Base-by-base conservation (phyloP, 2,113 vertebrate genomes). In the Cichladusa arquata region DNA sequence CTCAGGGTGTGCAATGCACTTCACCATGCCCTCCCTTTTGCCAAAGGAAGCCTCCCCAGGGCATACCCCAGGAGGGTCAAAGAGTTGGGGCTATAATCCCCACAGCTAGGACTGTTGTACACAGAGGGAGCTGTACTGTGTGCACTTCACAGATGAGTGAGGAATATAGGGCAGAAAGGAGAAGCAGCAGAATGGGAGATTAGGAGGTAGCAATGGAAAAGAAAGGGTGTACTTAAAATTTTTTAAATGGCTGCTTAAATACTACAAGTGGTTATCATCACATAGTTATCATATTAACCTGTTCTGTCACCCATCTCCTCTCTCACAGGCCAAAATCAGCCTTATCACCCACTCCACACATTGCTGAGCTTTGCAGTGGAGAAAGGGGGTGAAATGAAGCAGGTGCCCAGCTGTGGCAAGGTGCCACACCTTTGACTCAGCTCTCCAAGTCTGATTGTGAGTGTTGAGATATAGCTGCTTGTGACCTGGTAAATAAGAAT, bases 21-120 rank as follows among this genome's bases (percentile, higher is more conserved):
- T 50, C 9, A 4, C 31, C 0, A 0, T 1, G 14, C 3, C 6
- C 40, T 87, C 17, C 18, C 45, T 38, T 1, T 14, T 6, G 0
- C n/a, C 2, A 4, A 60, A 34, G 7, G 40, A 53, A 70, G 8
- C n/a, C 1, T 4, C 5, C 13, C 16, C 0, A 0, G 19, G 28
- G 19, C 65, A 23, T 16, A 42, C 6, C 44, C 14, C 26, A 5
- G 23, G 11, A 20, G 19, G 15, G 4, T 28, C 0, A 0, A 5
- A 3, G n/a, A 48, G 12, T 1, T 42, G 29, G 28, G n/a, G 6
- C 9, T 8, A 36, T 66, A 40, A 69, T 22, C 22, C 14, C 44
- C 62, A 20, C 8, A 36, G 13, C 40, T 57, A 20, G 45, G 53
- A 26, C 25, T 47, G 23, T 29, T 58, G 33, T 50, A 22, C 15